Percentiles rank a stretch among this genome's conserved stretches.
phyloP scores from a whole-genome alignment of 1,140 invertebrate genomes.

The Orussus abietinus region DNA sequence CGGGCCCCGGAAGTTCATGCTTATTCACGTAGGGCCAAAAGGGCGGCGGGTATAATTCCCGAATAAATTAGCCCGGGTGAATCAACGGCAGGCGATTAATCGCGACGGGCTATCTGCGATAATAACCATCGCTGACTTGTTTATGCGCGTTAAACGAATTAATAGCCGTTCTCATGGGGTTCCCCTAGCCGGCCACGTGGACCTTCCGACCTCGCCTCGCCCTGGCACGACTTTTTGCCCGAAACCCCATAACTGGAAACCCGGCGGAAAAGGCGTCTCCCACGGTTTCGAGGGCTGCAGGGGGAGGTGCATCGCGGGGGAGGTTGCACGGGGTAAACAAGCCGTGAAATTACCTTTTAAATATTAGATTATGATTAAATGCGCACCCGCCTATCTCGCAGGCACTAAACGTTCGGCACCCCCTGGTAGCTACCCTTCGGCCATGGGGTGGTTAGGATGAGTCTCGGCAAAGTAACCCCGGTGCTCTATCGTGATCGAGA shows the following conservation, averaged over 20 bases:
- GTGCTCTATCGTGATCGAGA: constrained; percentile 43
- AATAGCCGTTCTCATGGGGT: constrained; percentile 45
- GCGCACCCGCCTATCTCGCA: constrained; percentile 42
- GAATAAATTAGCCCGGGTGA: constrained; percentile 38
- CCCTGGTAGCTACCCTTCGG: constrained; percentile 20
- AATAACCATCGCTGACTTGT: constrained; percentile 35
- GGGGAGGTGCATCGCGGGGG: constrained; percentile 24
- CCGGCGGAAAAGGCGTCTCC: constrained; percentile 21
- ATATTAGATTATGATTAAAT: constrained; percentile 57
- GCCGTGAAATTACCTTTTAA: constrained; percentile 57
- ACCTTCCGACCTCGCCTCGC: constrained; percentile 21
- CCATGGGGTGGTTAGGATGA: constrained; percentile 32
- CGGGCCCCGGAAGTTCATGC: constrained; percentile 46
- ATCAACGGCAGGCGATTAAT: constrained; percentile 46
- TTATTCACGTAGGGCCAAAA: constrained; percentile 49
- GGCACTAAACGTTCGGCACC: constrained; percentile 45
- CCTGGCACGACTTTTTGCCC: constrained; percentile 21
- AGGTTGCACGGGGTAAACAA: constrained; percentile 47
- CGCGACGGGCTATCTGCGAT: constrained; percentile 29
- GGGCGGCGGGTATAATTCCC: constrained; percentile 41
- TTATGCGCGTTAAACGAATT: constrained; percentile 36
- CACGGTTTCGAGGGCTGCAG: too few species aligned
- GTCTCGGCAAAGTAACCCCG: constrained; percentile 25
- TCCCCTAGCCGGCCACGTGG: constrained; percentile 43
- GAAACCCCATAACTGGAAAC: too few species aligned